Percentiles rank a stretch among this genome's conserved stretches.
phyloP scores from a whole-genome alignment of 2,797 vertebrate species.

The Sebastes nivosus region DNA sequence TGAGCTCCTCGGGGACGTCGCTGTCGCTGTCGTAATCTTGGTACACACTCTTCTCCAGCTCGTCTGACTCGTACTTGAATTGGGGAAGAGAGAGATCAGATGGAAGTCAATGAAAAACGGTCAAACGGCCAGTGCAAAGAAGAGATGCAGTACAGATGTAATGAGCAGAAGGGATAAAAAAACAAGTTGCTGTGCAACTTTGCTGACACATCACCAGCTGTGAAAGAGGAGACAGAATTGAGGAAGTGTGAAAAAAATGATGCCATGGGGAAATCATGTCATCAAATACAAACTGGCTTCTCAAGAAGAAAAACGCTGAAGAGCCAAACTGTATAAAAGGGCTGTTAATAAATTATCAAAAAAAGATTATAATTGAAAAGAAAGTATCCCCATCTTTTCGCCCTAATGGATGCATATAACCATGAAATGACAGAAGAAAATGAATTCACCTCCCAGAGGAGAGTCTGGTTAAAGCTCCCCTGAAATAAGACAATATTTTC shows the following conservation, averaged over 20 bases:
- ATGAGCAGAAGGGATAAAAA: background rate
- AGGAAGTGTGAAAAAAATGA: background rate
- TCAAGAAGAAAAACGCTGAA: background rate
- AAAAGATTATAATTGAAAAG: background rate
- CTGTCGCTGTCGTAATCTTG: slow-evolving; percentile 99
- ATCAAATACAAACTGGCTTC: background rate
- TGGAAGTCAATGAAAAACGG: background rate
- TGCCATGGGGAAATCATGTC: background rate
- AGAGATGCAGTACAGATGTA: background rate
- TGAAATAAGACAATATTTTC: slow-evolving; percentile 39
- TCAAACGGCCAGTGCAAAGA: background rate
- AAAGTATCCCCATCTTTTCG: background rate
- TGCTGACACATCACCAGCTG: background rate
- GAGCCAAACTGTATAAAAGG: background rate
- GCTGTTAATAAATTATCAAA: background rate
- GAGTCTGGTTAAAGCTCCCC: slow-evolving; percentile 2
- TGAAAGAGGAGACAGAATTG: background rate
- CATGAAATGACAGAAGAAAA: slow-evolving; percentile 5
- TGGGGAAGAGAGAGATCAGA: background rate
- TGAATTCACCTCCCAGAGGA: slow-evolving; percentile 3
- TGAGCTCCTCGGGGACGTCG: slow-evolving; percentile 95
- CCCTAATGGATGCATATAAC: background rate
- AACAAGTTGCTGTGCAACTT: background rate
- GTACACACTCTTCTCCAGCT: slow-evolving; percentile 95
- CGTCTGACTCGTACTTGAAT: slow-evolving; percentile 95